A percentile compares a stretch with the other conserved stretches of the same genome.
These are phyloP conservation scores for Machaerirhynchus nigripectus DNA, from an alignment of 2,113 vertebrate genomes.

Conservation along the genomic window DNA sequence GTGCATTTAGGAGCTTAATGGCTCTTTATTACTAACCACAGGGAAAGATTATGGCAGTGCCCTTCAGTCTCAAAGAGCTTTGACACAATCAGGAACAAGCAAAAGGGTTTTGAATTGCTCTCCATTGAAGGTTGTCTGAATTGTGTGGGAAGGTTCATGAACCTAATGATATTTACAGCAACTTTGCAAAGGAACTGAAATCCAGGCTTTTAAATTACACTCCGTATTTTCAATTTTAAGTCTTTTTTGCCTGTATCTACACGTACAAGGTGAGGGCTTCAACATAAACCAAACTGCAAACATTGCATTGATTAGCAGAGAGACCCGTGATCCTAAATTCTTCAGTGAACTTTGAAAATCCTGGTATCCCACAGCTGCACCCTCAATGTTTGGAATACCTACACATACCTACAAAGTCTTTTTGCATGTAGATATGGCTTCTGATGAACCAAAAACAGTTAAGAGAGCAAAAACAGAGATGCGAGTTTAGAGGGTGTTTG, in stretches of 20 bases:
- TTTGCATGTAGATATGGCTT: not conserved
- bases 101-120: not conserved
- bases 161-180: not conserved
- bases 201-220: not conserved
- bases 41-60: not conserved
- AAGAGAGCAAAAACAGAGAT: not conserved
- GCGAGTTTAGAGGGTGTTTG: not conserved
- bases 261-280: not conserved
- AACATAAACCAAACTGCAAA: not conserved
- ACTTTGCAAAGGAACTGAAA: not conserved
- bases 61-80: not conserved
- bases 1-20: not conserved
- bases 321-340: not conserved
- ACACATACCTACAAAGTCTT: not conserved
- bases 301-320: not conserved
- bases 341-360: not conserved
- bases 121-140: not conserved
- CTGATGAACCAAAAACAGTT: not conserved
- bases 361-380: not conserved
- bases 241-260: not conserved
- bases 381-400: not conserved
- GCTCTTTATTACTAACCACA: not conserved
- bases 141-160: not conserved
- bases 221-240: not conserved
- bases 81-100: not conserved